These are phyloP conservation scores for Enteromius afrohamiltoni DNA, from an alignment of 2,797 vertebrate species.

Conservation along the genomic window DNA sequence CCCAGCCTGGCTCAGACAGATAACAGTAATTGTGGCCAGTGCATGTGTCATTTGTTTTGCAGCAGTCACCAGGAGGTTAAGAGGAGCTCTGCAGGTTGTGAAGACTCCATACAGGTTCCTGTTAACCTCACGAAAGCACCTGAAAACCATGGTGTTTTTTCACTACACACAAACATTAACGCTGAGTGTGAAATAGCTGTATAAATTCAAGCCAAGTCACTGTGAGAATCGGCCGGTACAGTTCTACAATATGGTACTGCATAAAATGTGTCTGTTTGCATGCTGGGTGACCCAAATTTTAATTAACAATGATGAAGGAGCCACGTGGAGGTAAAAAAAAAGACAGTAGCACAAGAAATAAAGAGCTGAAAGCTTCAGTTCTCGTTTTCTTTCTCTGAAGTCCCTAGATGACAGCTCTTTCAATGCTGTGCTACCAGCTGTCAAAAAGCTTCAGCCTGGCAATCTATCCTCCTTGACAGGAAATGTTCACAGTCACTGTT, in stretches of 20 bases:
- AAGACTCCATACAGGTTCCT: constrained; percentile 22
- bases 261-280: constrained; percentile 64
- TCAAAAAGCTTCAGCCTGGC: constrained; percentile 13
- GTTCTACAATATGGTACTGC: constrained; percentile 35
- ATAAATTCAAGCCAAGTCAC: background rate
- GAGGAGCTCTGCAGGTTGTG: background rate
- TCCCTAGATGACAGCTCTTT: constrained; percentile 62
- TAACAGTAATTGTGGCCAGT: constrained; percentile 56
- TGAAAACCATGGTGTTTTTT: constrained; percentile 13
- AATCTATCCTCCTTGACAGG: constrained; percentile 13
- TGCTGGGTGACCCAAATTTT: constrained; percentile 72
- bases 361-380: constrained; percentile 60
- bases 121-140: constrained; percentile 20
- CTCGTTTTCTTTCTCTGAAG: constrained; percentile 43
- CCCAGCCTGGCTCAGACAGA: constrained; percentile 63
- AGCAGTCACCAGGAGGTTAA: constrained; percentile 36
- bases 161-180: background rate
- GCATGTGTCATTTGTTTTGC: constrained; percentile 21
- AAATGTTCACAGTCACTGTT: background rate
- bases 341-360: constrained; percentile 34
- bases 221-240: background rate
- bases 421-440: constrained; percentile 50
- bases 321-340: constrained; percentile 62
- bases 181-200: background rate
- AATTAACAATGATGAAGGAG: constrained; percentile 69